Evolutionary conservation across 2,888 invertebrate species (phyloP), one percentile per base, ranked within the genome.

Genomic region (Piscicola geometra): DNA sequence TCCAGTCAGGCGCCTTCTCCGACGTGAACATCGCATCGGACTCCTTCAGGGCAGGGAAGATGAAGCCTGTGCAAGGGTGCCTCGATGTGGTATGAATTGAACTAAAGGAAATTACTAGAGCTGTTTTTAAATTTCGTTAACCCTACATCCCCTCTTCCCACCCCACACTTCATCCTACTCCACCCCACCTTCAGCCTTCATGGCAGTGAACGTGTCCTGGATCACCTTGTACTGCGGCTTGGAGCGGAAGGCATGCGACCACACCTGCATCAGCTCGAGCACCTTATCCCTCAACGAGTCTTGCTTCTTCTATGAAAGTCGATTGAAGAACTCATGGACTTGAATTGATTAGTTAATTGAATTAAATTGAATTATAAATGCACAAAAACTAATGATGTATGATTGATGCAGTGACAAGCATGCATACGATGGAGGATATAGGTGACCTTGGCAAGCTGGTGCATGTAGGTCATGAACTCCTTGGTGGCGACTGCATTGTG

Each of bases 11-110:
- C 18, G 99, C 98, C 33, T 92, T 92, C 84, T 98, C 96, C 2
- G 98, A 93, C 76, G 91, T 90, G 86, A 98, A 99, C 98, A 99
- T 98, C 56, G 98, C 98, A 87, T 99, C 99, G 76, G 95, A 93
- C 87, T 98, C 98, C 83, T 93, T 92, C 75, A 96, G 86, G 52
- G 89, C 88, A 0, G 96, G 96, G 84, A 98, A 96, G 81, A 91
- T 91, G 85, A 90, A 91, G 50, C 95, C 86, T 86, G 77, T 1
- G 80, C 52, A 69, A 30, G 32, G 25, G 21, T 32, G 25, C 1
- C 18, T 32, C 28, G 41, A 41, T 41, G 41, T 41, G 41, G 41
- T 41, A n/a, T n/a, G n/a, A n/a, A n/a, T n/a, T n/a, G n/a, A n/a
- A n/a, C n/a, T n/a, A n/a, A n/a, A n/a, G n/a, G n/a, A n/a, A n/a